Base-by-base conservation (phyloP, 2,113 vertebrate genomes). In the Conger conger region DNA sequence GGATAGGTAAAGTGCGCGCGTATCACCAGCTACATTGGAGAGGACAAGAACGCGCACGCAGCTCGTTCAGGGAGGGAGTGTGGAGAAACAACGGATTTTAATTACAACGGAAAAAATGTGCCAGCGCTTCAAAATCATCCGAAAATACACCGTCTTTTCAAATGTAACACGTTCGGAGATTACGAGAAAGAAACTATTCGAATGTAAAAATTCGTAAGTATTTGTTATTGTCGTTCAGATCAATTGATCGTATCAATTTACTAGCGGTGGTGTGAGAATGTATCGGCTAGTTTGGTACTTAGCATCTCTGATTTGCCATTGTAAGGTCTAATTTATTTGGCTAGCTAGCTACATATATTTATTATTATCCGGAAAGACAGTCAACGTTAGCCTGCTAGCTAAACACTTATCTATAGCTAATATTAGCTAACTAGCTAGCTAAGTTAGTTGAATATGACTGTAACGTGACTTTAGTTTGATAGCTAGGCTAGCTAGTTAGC, bases 31-130 rank as follows among this genome's bases (percentile, higher is more conserved):
- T 35, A 2, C n/a, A 30, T 9, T 33, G 68, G 13, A 33, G n/a
- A 18, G 35, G 76, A 78, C 16, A 38, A 4, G 76, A 20, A 38
- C 76, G 36, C 76, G 76, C 33, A 78, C 35, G 80, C 50, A 68
- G 54, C 81, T 81, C 23, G 68, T 33, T 13, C n/a, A 33, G 68
- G n/a, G 68, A 82, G 57, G 80, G 45, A 81, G 80, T 81, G 50
- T 81, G 80, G 80, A 53, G 80, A 54, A 81, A 57, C 23, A 35
- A 17, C 33, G n/a, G 27, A 40, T 81, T 54, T 18, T 20, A 42
- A 27, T 54, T 54, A 54, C 80, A 33, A 54, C 80, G 33, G 79
- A 20, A 53, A 81, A 81, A 1, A 81, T 53, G 50, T 50, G 50
- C 50, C 80, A n/a, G 80, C 30, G 30, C 15, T 33, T 33, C n/a